Evolutionary conservation across 2,888 invertebrate species (phyloP).

Genomic region (Drosophila niveifrons): DNA sequence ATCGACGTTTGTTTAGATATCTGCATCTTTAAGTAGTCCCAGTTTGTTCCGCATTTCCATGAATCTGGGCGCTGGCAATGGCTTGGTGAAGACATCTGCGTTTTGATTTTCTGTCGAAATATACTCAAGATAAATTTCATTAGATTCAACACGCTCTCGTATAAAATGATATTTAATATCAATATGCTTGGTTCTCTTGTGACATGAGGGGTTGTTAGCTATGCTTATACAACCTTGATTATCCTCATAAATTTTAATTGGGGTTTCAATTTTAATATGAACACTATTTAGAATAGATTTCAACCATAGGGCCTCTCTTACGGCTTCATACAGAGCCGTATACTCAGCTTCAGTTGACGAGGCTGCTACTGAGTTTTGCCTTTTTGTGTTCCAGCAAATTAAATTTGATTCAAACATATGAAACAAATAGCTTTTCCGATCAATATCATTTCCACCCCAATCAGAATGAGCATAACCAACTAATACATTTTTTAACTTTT

Average conservation of each 20-base stretch:
- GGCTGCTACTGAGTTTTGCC: no score
- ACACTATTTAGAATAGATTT: slow-evolving; percentile 12
- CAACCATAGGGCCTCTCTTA: slow-evolving; percentile 36
- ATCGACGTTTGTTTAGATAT: no score
- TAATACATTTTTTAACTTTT: no score
- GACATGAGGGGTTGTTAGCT: slow-evolving; percentile 33
- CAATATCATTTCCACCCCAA: neutral
- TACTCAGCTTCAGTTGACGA: no score
- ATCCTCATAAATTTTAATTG: slow-evolving; percentile 34
- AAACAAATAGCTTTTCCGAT: no score
- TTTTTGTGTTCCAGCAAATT: no score
- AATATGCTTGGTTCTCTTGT: slow-evolving; percentile 50
- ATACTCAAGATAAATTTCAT: slow-evolving; percentile 33
- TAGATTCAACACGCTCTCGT: slow-evolving; percentile 47
- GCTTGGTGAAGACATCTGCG: slow-evolving; percentile 42
- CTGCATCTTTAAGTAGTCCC: neutral
- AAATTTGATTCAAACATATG: no score
- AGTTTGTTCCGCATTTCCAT: neutral
- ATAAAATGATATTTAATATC: slow-evolving; percentile 56
- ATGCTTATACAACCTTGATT: slow-evolving; percentile 51
- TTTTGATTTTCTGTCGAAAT: slow-evolving; percentile 39
- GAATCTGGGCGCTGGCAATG: slow-evolving; percentile 23
- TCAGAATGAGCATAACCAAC: no score
- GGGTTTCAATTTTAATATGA: slow-evolving; percentile 9
- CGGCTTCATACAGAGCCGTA: no score